A percentile compares a stretch with the other conserved stretches of the same genome.
Conservation (phyloP, 1,140 invertebrate genomes). For the Drosophila yakuba region DNA sequence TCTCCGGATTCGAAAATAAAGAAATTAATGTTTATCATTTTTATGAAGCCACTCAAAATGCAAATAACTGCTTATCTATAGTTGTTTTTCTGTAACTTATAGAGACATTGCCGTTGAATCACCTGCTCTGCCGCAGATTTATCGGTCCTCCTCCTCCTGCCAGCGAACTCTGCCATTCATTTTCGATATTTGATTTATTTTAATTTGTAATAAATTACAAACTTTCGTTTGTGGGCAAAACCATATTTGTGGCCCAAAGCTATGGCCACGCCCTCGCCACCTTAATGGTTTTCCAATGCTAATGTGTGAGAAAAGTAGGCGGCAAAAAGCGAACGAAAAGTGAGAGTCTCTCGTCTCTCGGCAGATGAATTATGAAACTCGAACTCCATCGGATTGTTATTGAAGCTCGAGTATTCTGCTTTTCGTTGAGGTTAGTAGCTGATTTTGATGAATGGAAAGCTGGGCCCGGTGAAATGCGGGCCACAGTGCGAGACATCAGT, state of each 20-base stretch:
- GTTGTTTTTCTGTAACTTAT: slow-evolving; percentile 38
- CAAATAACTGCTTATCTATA: slow-evolving; percentile 51
- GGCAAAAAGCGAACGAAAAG: slow-evolving; percentile 44
- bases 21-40: slow-evolving; percentile 76
- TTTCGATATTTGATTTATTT: slow-evolving; percentile 73
- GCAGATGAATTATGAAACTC: slow-evolving; percentile 71
- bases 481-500: slow-evolving; percentile 16
- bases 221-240: slow-evolving; percentile 60
- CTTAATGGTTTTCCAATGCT: slow-evolving; percentile 71
- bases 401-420: slow-evolving; percentile 41
- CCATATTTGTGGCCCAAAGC: slow-evolving; percentile 32
- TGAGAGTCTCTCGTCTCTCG: slow-evolving; percentile 57
- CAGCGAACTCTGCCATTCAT: slow-evolving; percentile 10
- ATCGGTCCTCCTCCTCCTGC: slow-evolving; percentile 14
- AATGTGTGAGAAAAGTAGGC: slow-evolving; percentile 55
- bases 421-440: slow-evolving; percentile 20
- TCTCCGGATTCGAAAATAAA: slow-evolving; percentile 51
- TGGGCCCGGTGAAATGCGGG: slow-evolving; percentile 2
- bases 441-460: slow-evolving; percentile 31
- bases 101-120: slow-evolving; percentile 49
- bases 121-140: slow-evolving; percentile 36
- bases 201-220: slow-evolving; percentile 77
- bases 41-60: slow-evolving; percentile 66
- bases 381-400: slow-evolving; percentile 44
- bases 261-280: slow-evolving; percentile 26